Base-by-base conservation (phyloP, 2,113 vertebrate species). In the Centropus bengalensis region DNA sequence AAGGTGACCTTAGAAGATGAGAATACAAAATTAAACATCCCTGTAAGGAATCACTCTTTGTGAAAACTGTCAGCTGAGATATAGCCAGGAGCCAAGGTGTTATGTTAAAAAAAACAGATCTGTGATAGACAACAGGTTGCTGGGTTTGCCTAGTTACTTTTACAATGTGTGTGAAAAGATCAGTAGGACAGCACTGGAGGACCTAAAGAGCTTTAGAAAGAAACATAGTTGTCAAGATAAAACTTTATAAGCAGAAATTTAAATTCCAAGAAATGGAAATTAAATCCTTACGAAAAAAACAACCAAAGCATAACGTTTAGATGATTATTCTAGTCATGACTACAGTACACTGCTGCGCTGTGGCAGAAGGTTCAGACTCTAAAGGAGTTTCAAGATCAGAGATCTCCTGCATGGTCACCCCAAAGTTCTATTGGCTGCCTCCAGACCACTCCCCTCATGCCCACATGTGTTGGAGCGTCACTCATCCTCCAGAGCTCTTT, bases 391-490 rank as follows among this genome's bases (percentile, higher is more conserved):
- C 40, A 64, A 2, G 28, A 2, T 32, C 22, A 68, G 49, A 82
- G 33, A 16, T 59, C 17, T 8, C 14, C 9, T 52, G 16, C 24
- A 33, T 1, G 0, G 27, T 49, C 4, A 27, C 5, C 22, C 5
- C 6, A 7, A 5, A 28, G 16, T 17, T 8, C 40, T 66, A 10
- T n/a, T 6, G 5, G 12, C 7, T 77, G 40, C 2, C 32, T 17
- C n/a, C 6, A 38, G 51, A 36, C 26, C 24, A 6, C 16, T 75
- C 20, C 44, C 59, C 11, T 8, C 22, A 4, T 36, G 24, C 4
- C 24, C n/a, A 11, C 23, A 17, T 0, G 0, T 74, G 27, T 11
- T 62, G 13, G 15, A 22, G 22, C 10, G 15, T 47, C 8, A 22
- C 10, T 70, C 10, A 21, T 45, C 22, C 28, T 67, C 28, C 26